Conservation (phyloP, 2,888 invertebrate species). For the Pandemis cinnamomeana region DNA sequence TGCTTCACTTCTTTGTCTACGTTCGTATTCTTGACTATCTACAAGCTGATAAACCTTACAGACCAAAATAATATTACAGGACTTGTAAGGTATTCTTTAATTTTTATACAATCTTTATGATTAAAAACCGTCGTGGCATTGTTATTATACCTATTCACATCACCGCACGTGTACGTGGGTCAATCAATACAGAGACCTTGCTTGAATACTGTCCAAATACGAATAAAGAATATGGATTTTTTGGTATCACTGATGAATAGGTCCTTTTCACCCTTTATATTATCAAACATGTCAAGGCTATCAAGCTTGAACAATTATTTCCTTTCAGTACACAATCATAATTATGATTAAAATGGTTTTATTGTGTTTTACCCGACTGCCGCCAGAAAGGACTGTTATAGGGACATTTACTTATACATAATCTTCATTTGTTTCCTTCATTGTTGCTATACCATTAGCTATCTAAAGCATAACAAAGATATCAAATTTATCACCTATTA, state of each 20-base stretch:
- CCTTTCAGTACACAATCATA: neutral
- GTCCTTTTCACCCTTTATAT: conserved; percentile 6
- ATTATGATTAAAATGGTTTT: neutral
- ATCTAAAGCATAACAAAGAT: neutral
- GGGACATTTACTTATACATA: neutral
- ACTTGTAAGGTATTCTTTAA: neutral
- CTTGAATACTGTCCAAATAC: conserved; percentile 9
- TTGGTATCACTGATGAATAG: neutral
- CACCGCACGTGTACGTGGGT: conserved; percentile 1
- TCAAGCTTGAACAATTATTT: conserved; percentile 2
- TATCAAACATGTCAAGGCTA: conserved; percentile 26
- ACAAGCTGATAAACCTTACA: neutral
- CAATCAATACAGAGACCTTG: conserved; percentile 35
- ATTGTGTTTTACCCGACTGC: neutral
- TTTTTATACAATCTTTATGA: neutral
- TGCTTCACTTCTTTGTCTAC: neutral
- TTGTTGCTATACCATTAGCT: neutral
- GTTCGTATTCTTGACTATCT: neutral
- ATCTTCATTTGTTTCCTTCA: too few species aligned
- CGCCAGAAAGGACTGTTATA: neutral
- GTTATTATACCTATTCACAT: conserved; percentile 4
- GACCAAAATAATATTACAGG: neutral
- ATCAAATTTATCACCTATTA: conserved; percentile 8
- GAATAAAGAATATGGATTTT: conserved; percentile 30
- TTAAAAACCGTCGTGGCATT: neutral